phyloP scores from a whole-genome alignment of 2,113 vertebrate species.

The Struthidea cinerea region DNA sequence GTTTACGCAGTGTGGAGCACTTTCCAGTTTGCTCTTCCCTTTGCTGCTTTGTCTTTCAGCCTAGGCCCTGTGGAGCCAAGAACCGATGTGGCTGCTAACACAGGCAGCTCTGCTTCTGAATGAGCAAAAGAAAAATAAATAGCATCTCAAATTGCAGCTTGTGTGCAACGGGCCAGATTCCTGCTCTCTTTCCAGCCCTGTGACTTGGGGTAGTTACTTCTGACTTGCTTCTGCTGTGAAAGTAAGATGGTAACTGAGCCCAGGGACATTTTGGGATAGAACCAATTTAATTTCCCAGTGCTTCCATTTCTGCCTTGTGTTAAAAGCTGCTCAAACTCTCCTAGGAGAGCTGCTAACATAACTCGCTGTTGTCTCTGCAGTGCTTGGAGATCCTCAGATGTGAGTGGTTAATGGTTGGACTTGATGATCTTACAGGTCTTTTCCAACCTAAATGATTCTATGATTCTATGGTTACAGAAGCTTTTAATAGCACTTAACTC shows the following conservation, averaged over 20 bases:
- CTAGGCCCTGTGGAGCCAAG: background rate
- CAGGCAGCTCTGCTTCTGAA: background rate
- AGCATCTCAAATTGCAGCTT: slow-evolving; percentile 44
- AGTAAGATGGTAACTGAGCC: background rate
- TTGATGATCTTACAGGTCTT: slow-evolving; percentile 5
- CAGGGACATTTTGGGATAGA: background rate
- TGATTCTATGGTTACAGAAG: slow-evolving; percentile 23
- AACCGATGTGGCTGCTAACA: background rate
- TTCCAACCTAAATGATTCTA: background rate
- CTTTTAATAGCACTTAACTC: slow-evolving; percentile 41
- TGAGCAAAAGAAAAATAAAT: slow-evolving; percentile 39
- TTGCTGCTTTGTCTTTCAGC: background rate
- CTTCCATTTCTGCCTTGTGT: slow-evolving; percentile 4
- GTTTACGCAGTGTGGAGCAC: background rate
- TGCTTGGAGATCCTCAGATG: slow-evolving; percentile 32
- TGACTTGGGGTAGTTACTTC: background rate
- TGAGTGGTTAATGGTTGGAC: background rate
- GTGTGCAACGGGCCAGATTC: background rate
- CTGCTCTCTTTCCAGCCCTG: background rate
- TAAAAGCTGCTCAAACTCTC: slow-evolving; percentile 1
- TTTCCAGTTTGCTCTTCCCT: background rate
- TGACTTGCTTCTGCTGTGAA: background rate
- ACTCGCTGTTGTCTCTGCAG: background rate
- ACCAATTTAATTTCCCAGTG: background rate
- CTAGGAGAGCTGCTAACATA: background rate